Percentiles rank a stretch among this genome's conserved stretches.
These are phyloP conservation scores for Bembecia ichneumoniformis DNA, from an alignment of 2,888 invertebrate species.

Conservation along the genomic window DNA sequence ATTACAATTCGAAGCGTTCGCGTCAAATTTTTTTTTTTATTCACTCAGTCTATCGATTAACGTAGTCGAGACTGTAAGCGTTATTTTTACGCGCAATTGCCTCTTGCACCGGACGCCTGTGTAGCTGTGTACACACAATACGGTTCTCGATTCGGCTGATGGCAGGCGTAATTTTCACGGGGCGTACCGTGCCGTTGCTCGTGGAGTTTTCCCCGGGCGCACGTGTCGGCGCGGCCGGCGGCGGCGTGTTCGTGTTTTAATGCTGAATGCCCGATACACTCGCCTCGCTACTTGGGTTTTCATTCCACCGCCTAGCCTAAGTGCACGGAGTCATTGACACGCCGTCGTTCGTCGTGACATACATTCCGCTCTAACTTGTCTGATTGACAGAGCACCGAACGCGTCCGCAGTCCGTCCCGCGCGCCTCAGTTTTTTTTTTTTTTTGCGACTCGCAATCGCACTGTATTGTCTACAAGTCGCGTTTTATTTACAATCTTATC, in stretches of 20 bases:
- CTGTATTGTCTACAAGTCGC: conserved; percentile 29
- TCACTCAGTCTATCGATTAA: conserved; percentile 25
- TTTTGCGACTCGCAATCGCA: conserved; percentile 22
- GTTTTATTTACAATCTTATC: conserved; percentile 24
- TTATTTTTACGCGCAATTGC: conserved; percentile 34
- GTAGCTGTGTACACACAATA: conserved; percentile 20
- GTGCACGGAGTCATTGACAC: conserved; percentile 60
- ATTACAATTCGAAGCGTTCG: conserved; percentile 19
- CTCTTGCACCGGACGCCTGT: conserved; percentile 35
- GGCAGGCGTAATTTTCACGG: conserved; percentile 23
- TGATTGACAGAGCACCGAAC: conserved; percentile 44
- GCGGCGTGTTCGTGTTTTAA: conserved; percentile 37
- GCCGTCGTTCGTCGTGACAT: conserved; percentile 57
- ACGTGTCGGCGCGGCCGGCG: conserved; percentile 39
- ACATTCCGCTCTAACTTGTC: conserved; percentile 46
- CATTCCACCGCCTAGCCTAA: conserved; percentile 26
- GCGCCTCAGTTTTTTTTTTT: conserved; percentile 23
- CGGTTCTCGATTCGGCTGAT: conserved; percentile 21
- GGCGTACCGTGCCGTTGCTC: conserved; percentile 14
- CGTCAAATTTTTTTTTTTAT: conserved; percentile 22
- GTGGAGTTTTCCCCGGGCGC: conserved; percentile 34
- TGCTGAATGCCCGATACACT: conserved; percentile 4
- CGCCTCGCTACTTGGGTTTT: conserved; percentile 15
- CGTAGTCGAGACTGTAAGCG: conserved; percentile 20
- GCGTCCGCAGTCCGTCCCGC: conserved; percentile 47